Evolutionary conservation across 30 jellyfish, hydroid and myxozoan genomes (phyloP).

Genomic region (Mastigias papua): DNA sequence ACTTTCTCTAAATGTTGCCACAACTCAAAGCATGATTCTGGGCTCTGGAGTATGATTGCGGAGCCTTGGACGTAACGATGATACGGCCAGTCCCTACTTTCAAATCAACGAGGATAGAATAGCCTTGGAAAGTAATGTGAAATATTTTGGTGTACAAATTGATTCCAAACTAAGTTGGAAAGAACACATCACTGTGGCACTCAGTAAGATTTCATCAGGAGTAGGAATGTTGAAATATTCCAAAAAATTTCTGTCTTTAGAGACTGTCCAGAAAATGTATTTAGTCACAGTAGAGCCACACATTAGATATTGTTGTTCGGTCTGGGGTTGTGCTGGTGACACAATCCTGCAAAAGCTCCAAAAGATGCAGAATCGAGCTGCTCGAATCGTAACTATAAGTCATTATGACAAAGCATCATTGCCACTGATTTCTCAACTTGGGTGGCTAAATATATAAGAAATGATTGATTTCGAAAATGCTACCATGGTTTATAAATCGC

Average conservation of each 20-base stretch:
- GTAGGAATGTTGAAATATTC: conserved; percentile 16
- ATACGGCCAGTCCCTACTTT: neutral
- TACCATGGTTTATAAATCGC: conserved; percentile 25
- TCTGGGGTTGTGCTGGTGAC: conserved; percentile 38
- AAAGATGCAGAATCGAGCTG: conserved; percentile 19
- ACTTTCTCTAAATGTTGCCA: conserved; percentile 31
- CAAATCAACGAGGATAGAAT: conserved; percentile 10
- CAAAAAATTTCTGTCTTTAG: conserved; percentile 1
- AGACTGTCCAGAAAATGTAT: conserved; percentile 6
- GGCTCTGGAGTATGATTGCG: neutral
- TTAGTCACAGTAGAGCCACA: conserved; percentile 6
- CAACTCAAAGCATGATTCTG: conserved; percentile 22
- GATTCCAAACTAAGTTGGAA: conserved; percentile 14
- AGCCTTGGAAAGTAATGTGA: neutral
- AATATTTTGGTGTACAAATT: conserved; percentile 27
- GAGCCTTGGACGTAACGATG: neutral
- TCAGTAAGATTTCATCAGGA: conserved; percentile 32
- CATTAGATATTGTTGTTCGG: conserved; percentile 17
- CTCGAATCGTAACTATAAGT: conserved; percentile 10
- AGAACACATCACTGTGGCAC: conserved; percentile 13
- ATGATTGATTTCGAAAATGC: conserved; percentile 45
- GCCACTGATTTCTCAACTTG: conserved; percentile 2
- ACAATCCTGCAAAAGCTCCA: conserved; percentile 6
- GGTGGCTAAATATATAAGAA: conserved; percentile 1
- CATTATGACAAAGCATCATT: neutral